Percentiles rank a stretch among this genome's conserved stretches.
These are phyloP conservation scores for Catamblyrhynchus diadema DNA, from an alignment of 2,797 vertebrate genomes.

Conservation along the genomic window DNA sequence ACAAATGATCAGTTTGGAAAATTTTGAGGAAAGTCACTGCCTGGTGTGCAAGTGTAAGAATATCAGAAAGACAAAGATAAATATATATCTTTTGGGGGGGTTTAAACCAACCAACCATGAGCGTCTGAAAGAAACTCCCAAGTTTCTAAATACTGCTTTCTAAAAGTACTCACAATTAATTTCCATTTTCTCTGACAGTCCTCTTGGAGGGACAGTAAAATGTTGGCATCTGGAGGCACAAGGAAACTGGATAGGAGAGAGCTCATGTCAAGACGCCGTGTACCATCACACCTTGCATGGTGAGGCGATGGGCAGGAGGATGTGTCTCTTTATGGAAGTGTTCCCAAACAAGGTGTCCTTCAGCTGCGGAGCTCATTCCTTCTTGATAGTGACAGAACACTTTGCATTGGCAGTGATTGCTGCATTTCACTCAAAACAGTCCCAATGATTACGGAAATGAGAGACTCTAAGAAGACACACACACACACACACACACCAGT, in stretches of 20 bases:
- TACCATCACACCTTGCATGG: not conserved
- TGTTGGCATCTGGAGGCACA: not conserved
- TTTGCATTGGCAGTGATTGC: not conserved
- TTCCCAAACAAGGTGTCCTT: not conserved
- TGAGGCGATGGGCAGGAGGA: not conserved
- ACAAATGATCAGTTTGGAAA: not conserved
- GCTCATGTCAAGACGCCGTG: not conserved
- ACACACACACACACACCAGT: not conserved
- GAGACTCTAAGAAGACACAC: not conserved
- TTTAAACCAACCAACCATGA: not conserved
- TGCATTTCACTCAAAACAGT: not conserved
- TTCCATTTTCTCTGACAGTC: not conserved
- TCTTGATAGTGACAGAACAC: not conserved
- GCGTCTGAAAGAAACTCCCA: not conserved
- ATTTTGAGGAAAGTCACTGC: not conserved
- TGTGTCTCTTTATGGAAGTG: fast-evolving
- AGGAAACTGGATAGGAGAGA: not conserved
- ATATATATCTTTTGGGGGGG: fast-evolving
- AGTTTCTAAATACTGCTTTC: not conserved
- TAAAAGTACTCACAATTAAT: not conserved
- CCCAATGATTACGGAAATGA: not conserved
- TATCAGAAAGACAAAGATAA: not conserved
- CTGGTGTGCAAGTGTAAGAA: not conserved
- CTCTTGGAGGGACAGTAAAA: not conserved
- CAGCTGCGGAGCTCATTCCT: not conserved